Conservation (phyloP, 1,140 invertebrate species). For the Bombus ignitus region DNA sequence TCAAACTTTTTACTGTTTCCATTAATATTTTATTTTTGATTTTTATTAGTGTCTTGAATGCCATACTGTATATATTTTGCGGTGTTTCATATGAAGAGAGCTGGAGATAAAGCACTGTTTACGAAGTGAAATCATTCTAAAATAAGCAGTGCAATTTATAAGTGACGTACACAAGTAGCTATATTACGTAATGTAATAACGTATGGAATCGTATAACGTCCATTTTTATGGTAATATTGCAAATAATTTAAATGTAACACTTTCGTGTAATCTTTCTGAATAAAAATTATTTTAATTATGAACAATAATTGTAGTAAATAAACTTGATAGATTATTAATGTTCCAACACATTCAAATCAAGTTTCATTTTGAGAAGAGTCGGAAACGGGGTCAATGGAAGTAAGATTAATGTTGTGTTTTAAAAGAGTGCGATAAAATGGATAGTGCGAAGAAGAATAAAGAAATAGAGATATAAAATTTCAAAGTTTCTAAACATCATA, state of each 20-base stretch:
- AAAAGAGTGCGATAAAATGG: background rate
- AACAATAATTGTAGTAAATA: too few species aligned
- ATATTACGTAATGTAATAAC: background rate
- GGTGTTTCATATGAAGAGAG: background rate
- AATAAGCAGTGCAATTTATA: background rate
- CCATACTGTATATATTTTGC: too few species aligned
- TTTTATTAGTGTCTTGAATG: too few species aligned
- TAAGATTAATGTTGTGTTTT: background rate
- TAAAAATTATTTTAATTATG: background rate
- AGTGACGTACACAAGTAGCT: background rate
- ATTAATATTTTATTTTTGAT: too few species aligned
- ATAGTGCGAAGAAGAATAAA: background rate
- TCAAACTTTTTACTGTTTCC: too few species aligned
- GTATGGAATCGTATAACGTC: background rate
- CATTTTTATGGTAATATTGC: background rate
- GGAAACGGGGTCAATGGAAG: conserved; percentile 16
- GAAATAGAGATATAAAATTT: background rate
- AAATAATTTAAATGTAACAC: background rate
- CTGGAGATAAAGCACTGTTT: too few species aligned
- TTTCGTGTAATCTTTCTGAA: background rate
- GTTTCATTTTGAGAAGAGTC: background rate
- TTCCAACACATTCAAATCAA: background rate
- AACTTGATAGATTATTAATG: background rate
- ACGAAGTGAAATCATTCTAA: background rate
- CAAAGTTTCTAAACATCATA: too few species aligned